Base-by-base conservation (phyloP, 2,888 invertebrate species). In the Lochmaea capreae region DNA sequence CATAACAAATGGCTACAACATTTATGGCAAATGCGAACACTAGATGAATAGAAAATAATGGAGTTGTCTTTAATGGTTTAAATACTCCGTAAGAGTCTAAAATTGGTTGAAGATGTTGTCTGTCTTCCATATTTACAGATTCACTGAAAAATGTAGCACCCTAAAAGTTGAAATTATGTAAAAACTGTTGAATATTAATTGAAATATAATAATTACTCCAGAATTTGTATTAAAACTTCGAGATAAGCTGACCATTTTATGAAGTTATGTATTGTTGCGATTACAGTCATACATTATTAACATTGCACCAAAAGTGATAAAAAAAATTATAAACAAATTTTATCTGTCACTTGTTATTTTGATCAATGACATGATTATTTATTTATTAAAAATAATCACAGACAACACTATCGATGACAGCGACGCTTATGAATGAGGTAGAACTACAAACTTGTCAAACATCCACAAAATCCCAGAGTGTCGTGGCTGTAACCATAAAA, bases 71-170 rank as follows among this genome's bases (percentile, higher is more conserved):
- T 22, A 88, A 73, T 4, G 87, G 86, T 78, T 85, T 85, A 76
- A 88, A 88, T 66, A 83, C 79, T 49, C 86, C 87, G 79, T 85
- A 86, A 1, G 86, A 85, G 66, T 87, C 86, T 57, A 87, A 76
- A 73, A 86, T 84, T 5, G 87, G 87, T 71, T 85, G 84, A 22
- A 87, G 79, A 72, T 83, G 82, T 79, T 87, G 85, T 62, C 83
- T 77, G 68, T 87, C 86, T 10, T 85, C 87, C 86, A 86, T 86
- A 75, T 84, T 86, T 62, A 82, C 83, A 33, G 87, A 85, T 79
- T 87, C 87, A 73, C 86, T 86, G 73, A 87, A 87, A 82, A 87
- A 87, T 73, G 87, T 87, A 43, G 87, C 87, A 58, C 87, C 87
- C 87, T 87, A 76, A 70, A 83, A 80, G 18, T 63, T 39, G 8